Evolutionary conservation across 1,140 invertebrate genomes (phyloP).

Genomic region (Centruroides vittatus): DNA sequence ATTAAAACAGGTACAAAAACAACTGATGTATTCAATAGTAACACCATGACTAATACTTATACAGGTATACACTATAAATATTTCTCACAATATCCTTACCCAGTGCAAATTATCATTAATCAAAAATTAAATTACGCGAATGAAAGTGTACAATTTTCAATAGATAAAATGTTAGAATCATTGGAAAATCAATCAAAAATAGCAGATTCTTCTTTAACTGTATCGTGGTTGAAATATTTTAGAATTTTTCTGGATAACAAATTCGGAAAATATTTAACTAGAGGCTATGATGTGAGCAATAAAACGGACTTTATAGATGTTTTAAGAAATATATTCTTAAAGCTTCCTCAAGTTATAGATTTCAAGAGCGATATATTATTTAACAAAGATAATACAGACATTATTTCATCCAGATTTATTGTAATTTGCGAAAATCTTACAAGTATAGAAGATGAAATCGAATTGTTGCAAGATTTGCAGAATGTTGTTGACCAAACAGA

Average conservation of each 20-base stretch:
- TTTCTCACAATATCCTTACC: slow-evolving; percentile 77
- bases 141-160: slow-evolving; percentile 51
- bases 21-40: slow-evolving; percentile 63
- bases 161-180: slow-evolving; percentile 61
- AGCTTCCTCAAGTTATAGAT: slow-evolving; percentile 37
- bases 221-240: slow-evolving; percentile 79
- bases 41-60: slow-evolving; percentile 79
- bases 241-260: slow-evolving; percentile 57
- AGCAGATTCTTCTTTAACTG: slow-evolving; percentile 53
- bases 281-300: slow-evolving; percentile 55
- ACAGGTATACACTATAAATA: slow-evolving; percentile 76
- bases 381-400: slow-evolving; percentile 50
- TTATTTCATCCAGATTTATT: slow-evolving; percentile 66
- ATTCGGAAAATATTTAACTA: slow-evolving; percentile 43
- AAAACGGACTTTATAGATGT: slow-evolving; percentile 55
- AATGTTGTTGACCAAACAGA: slow-evolving; percentile 57
- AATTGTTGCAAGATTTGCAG: slow-evolving; percentile 67
- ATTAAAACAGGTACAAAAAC: slow-evolving; percentile 78
- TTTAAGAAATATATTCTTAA: slow-evolving; percentile 44
- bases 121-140: slow-evolving; percentile 75
- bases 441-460: slow-evolving; percentile 74
- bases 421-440: slow-evolving; percentile 79
- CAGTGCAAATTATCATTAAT: slow-evolving; percentile 68
- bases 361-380: slow-evolving; percentile 73
- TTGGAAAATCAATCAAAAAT: slow-evolving; percentile 71